A percentile compares a stretch with the other conserved stretches of the same genome.
Evolutionary conservation across 2,888 invertebrate genomes (phyloP).

Genomic region (Zygaena filipendulae): DNA sequence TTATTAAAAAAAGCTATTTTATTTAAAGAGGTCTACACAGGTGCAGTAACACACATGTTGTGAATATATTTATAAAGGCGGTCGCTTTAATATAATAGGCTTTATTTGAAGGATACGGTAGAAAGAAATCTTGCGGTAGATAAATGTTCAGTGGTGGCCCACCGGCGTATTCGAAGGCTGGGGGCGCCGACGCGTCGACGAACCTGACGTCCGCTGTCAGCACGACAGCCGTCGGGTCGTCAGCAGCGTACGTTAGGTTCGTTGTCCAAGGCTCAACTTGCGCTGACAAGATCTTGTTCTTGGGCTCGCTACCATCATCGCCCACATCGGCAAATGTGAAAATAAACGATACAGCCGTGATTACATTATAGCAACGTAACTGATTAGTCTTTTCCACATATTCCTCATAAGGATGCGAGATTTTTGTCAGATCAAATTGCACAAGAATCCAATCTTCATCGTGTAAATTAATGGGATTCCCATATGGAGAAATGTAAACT

Average conservation of each 20-base stretch:
- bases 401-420: too few species aligned
- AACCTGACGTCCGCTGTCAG: constrained; percentile 44
- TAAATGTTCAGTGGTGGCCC: constrained; percentile 73
- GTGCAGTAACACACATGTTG: too few species aligned
- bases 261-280: constrained; percentile 21
- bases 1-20: constrained; percentile 47
- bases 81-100: constrained; percentile 6
- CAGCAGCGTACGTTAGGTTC: constrained; percentile 32
- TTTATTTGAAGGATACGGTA: constrained; percentile 67
- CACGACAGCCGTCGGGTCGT: constrained; percentile 32
- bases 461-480: constrained; percentile 33
- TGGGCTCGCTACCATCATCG: constrained; percentile 16
- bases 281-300: constrained; percentile 34
- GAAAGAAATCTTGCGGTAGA: constrained; percentile 79
- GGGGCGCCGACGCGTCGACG: constrained; percentile 39
- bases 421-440: constrained; percentile 18
- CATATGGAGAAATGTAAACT: constrained; percentile 35
- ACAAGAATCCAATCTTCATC: constrained; percentile 40
- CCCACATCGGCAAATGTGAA: constrained; percentile 34
- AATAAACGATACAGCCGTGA: constrained; percentile 31
- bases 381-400: constrained; percentile 17
- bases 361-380: constrained; percentile 39
- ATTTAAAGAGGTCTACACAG: too few species aligned
- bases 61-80: constrained; percentile 12
- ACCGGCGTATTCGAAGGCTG: constrained; percentile 49